Evolutionary conservation across 2,113 vertebrate species (phyloP).

Genomic region (Dasyurus viverrinus): DNA sequence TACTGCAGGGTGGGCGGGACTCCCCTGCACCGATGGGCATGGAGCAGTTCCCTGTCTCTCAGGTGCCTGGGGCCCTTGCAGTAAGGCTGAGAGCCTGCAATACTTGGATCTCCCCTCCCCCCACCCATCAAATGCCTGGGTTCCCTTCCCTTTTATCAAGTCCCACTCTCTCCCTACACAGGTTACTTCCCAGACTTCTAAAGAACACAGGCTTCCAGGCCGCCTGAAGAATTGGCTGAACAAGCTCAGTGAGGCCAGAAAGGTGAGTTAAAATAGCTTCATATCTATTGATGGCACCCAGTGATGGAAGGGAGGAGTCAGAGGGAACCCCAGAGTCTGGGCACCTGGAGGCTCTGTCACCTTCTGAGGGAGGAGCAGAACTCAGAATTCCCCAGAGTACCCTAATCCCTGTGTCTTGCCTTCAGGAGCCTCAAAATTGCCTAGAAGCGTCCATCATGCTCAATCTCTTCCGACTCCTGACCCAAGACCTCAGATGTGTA

Average conservation of each 20-base stretch:
- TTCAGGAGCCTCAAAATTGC: conserved; percentile 41
- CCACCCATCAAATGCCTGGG: neutral
- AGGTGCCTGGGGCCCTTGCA: no score
- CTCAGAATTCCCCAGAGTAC: neutral
- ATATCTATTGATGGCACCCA: neutral
- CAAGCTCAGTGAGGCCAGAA: neutral
- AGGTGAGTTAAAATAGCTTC: neutral
- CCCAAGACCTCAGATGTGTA: neutral
- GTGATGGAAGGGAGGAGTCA: neutral
- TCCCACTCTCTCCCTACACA: neutral
- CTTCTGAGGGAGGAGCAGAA: neutral
- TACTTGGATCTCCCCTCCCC: no score
- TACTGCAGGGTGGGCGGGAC: neutral
- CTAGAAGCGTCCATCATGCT: conserved; percentile 35
- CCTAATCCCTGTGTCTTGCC: neutral
- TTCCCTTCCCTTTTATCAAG: neutral
- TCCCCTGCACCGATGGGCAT: no score
- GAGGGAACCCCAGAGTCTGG: rapidly evolving
- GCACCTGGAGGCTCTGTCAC: neutral
- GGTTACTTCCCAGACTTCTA: neutral
- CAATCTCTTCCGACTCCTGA: conserved; percentile 54
- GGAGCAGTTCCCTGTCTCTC: no score
- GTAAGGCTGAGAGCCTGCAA: no score
- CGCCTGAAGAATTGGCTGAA: conserved; percentile 7
- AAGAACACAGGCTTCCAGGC: neutral